These are phyloP conservation scores for Dipodomys ordii DNA, from an alignment of 2,113 vertebrate species.

Conservation along the genomic window DNA sequence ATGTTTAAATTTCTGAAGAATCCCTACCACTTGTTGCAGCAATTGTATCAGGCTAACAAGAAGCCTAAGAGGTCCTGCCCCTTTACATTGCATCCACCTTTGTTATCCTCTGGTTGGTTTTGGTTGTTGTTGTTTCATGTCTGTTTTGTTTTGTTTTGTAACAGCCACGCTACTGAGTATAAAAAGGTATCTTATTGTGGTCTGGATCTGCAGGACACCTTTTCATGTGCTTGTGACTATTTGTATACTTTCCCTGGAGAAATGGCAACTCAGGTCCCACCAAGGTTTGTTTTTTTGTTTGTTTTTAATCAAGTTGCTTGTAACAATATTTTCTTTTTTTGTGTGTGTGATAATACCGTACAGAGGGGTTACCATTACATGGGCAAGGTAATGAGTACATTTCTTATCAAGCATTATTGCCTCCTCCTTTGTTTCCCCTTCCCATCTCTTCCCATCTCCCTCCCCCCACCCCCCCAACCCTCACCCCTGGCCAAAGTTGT, in stretches of 20 bases:
- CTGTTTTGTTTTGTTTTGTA: neutral
- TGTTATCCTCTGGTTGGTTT: too few relatives aligned
- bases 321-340: neutral
- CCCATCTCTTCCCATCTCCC: too few relatives aligned
- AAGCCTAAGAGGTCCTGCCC: fast-evolving
- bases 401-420: too few relatives aligned
- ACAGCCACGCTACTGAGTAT: neutral
- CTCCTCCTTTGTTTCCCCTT: too few relatives aligned
- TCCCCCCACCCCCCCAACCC: too few relatives aligned
- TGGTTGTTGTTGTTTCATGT: neutral
- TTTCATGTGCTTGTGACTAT: neutral
- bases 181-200: neutral
- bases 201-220: neutral
- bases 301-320: neutral
- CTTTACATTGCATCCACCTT: neutral
- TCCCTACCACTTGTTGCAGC: neutral
- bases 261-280: neutral
- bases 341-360: too few relatives aligned
- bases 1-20: neutral
- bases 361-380: too few relatives aligned
- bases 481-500: too few relatives aligned
- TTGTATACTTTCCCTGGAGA: neutral
- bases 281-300: neutral
- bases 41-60: neutral
- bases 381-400: too few relatives aligned